These are phyloP conservation scores for Tachina lurida DNA, from an alignment of 2,888 invertebrate genomes.

Conservation along the genomic window DNA sequence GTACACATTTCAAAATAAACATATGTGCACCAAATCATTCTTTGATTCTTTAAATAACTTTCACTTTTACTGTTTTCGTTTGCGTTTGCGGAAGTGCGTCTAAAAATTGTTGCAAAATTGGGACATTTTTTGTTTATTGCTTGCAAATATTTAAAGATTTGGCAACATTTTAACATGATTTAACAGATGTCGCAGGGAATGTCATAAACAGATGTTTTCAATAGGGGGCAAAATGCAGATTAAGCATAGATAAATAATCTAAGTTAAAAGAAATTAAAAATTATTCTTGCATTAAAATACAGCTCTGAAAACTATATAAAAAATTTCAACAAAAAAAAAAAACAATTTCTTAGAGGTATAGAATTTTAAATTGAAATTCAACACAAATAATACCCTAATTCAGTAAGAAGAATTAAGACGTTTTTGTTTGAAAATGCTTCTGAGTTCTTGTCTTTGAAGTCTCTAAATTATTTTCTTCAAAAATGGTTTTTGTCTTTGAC, in stretches of 20 bases:
- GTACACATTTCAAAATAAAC: constrained; percentile 24
- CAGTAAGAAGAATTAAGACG: too few species aligned
- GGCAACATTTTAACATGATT: background rate
- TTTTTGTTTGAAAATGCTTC: too few species aligned
- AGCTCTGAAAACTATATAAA: too few species aligned
- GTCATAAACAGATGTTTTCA: background rate
- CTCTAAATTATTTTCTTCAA: too few species aligned
- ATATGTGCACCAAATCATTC: constrained; percentile 44
- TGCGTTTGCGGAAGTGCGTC: constrained; percentile 40
- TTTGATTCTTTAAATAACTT: constrained; percentile 23
- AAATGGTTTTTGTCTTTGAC: too few species aligned
- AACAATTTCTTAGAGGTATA: too few species aligned
- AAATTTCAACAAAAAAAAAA: too few species aligned
- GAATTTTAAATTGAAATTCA: too few species aligned
- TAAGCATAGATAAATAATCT: background rate
- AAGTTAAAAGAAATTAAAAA: background rate
- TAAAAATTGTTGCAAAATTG: constrained; percentile 48
- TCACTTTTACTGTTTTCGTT: background rate
- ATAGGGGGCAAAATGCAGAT: background rate
- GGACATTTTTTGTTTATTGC: constrained; percentile 12
- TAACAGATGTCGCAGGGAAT: constrained; percentile 8
- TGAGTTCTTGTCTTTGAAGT: too few species aligned
- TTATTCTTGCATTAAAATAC: background rate
- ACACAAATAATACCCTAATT: too few species aligned
- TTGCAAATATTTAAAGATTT: constrained; percentile 1